Evolutionary conservation across 2,888 invertebrate genomes (phyloP).

Genomic region (Agrypnus murinus): DNA sequence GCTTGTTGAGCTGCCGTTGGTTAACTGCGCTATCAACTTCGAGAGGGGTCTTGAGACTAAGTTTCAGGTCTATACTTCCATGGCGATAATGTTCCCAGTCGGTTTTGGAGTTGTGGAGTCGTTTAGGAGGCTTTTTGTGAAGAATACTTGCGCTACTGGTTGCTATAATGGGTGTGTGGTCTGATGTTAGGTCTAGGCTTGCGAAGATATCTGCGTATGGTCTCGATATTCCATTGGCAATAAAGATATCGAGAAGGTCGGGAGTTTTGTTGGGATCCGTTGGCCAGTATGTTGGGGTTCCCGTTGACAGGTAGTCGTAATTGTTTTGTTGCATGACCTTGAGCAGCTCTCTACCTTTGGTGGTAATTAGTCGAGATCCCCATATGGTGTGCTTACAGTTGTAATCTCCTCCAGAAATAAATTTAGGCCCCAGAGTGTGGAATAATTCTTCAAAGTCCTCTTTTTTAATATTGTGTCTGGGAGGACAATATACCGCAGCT

Average conservation of each 20-base stretch:
- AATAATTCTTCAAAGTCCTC: slow-evolving; percentile 35
- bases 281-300: slow-evolving; percentile 7
- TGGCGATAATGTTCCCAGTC: slow-evolving; percentile 7
- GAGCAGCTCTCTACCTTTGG: slow-evolving; percentile 7
- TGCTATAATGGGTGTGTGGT: neutral
- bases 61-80: slow-evolving; percentile 9
- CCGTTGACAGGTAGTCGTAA: slow-evolving; percentile 2
- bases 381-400: slow-evolving; percentile 12
- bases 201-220: slow-evolving; percentile 6
- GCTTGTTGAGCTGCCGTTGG: slow-evolving; percentile 3
- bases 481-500: slow-evolving; percentile 29
- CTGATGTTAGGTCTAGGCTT: neutral
- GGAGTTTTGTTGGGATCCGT: too few species aligned
- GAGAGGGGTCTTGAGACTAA: slow-evolving; percentile 1
- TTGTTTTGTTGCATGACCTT: neutral
- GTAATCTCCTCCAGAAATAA: slow-evolving; percentile 13
- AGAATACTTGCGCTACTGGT: neutral
- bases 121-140: neutral
- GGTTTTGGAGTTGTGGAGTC: slow-evolving; percentile 9
- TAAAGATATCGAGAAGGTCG: too few species aligned
- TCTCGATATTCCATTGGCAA: slow-evolving; percentile 2
- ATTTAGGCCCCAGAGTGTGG: slow-evolving; percentile 28
- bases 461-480: slow-evolving; percentile 31
- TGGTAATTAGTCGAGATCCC: slow-evolving; percentile 9
- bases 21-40: neutral